Percentiles rank a stretch among this genome's conserved stretches.
Evolutionary conservation across 2,113 vertebrate genomes (phyloP).

Genomic region (Tyto alba): DNA sequence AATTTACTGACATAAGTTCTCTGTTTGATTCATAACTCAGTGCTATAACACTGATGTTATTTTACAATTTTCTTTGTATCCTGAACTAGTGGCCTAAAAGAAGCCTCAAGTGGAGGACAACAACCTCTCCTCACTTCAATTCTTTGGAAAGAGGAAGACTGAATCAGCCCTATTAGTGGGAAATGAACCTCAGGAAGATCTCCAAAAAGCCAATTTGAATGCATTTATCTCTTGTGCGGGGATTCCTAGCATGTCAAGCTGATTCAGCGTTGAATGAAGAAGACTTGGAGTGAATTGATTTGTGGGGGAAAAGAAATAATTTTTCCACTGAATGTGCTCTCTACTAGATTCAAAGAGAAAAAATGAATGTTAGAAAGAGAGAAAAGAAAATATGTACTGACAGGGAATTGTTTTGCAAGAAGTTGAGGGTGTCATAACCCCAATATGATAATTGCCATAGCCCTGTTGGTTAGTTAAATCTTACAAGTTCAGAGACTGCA

Average conservation of each 20-base stretch:
- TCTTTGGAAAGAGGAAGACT: neutral
- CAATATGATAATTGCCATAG: neutral
- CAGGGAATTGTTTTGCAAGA: neutral
- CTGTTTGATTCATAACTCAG: neutral
- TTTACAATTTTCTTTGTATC: neutral
- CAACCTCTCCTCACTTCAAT: neutral
- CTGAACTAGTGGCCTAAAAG: neutral
- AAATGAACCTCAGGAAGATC: neutral
- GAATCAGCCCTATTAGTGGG: neutral
- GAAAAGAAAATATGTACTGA: neutral
- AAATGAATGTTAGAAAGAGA: neutral
- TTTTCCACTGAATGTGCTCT: neutral
- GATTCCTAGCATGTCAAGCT: neutral
- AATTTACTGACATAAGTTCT: neutral
- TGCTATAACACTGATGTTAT: neutral
- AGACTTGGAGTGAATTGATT: neutral
- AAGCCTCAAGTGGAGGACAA: neutral
- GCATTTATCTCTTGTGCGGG: neutral
- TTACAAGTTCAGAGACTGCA: neutral
- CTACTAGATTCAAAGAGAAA: neutral
- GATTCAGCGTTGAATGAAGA: neutral
- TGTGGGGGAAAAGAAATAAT: accelerated
- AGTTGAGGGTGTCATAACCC: neutral
- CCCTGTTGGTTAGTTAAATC: neutral
- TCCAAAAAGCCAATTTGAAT: neutral